phyloP scores from a whole-genome alignment of 1,140 invertebrate genomes.

The Dysdera silvatica region DNA sequence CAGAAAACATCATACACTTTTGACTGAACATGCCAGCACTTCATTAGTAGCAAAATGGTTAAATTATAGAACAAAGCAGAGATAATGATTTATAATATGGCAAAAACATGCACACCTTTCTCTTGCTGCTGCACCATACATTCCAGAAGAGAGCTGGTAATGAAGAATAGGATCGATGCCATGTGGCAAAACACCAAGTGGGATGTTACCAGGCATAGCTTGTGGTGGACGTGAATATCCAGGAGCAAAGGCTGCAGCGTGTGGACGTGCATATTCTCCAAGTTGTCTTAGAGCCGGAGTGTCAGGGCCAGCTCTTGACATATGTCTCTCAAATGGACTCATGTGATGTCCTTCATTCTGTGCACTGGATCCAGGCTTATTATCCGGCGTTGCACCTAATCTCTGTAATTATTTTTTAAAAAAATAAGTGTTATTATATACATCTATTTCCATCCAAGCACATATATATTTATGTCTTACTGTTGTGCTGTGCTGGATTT shows the following conservation, averaged over 20 bases:
- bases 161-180: conserved; percentile 56
- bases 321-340: conserved; percentile 55
- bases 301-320: conserved; percentile 65
- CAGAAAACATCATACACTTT: too few relatives aligned
- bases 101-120: conserved; percentile 51
- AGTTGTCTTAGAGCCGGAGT: conserved; percentile 85
- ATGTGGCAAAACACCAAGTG: conserved; percentile 55
- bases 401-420: too few relatives aligned
- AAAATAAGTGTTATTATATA: not conserved
- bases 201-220: conserved; percentile 43
- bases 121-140: conserved; percentile 52
- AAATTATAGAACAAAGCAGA: too few relatives aligned
- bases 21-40: too few relatives aligned
- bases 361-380: conserved; percentile 43
- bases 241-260: conserved; percentile 69
- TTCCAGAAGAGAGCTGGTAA: conserved; percentile 42
- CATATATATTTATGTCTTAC: too few relatives aligned
- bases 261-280: conserved; percentile 73
- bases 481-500: too few relatives aligned
- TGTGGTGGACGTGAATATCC: conserved; percentile 41
- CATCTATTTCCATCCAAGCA: conserved; percentile 53
- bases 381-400: conserved; percentile 22
- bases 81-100: too few relatives aligned
- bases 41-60: too few relatives aligned
- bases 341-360: conserved; percentile 37